Evolutionary conservation across 1,140 invertebrate genomes (phyloP), one percentile per base, ranked within the genome.

Genomic region (Lepidurus arcticus): DNA sequence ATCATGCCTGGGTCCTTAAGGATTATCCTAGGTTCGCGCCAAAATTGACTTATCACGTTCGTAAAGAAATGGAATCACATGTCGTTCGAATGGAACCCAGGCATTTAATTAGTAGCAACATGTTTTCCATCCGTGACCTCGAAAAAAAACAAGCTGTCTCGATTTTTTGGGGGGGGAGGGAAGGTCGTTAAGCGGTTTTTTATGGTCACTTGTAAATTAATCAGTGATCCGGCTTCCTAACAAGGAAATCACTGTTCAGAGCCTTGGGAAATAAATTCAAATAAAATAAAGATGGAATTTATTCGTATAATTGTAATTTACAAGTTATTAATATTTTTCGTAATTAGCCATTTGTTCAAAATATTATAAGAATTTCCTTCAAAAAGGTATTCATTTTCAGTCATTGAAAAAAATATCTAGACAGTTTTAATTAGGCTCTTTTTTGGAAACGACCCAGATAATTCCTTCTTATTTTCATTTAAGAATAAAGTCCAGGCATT

Each of bases 121-220:
- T 65, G 53, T 65, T 65, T 65, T 65, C 53, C 53, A 65, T 7
- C 53, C 53, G n/a, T 65, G 53, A 65, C 53, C 53, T 65, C 53
- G 53, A 65, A 65, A n/a, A 13, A 21, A 65, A 3, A 65, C 53
- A 65, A 65, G 53, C 53, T 65, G 16, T 65, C 21, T 65, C n/a
- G 13, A 6, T 65, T 65, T 65, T 65, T n/a, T 53, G 13, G 53
- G 6, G 13, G 16, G 34, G 34, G 53, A 9, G 53, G 21, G 21
- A 16, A 16, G 16, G 0, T 65, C 53, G 53, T 65, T 65, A 65
- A 65, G 53, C 53, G 8, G 16, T 65, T 47, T 65, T 65, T 65
- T 65, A 65, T 65, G 13, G 53, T 65, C 53, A 21, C 53, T 65
- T 65, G n/a, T 4, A 65, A 65, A 65, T 65, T 65, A 65, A 65